Conservation (phyloP, 2,888 invertebrate genomes). For the Cerastis leucographa region DNA sequence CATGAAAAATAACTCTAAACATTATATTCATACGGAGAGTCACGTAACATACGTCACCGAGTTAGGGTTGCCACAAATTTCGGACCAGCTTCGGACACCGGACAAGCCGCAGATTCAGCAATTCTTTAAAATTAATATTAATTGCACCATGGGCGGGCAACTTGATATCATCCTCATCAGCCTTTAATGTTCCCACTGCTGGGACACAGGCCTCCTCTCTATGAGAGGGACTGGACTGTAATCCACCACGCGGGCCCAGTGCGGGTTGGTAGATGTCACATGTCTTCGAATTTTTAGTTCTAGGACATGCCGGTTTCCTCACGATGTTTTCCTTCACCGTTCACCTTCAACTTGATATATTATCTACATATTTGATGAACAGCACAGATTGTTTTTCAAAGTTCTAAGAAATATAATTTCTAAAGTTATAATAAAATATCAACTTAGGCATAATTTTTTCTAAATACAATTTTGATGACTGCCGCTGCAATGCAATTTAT, state of each 20-base stretch:
- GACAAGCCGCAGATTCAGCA: background rate
- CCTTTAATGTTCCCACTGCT: too few species aligned
- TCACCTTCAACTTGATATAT: too few species aligned
- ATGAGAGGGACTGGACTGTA: too few species aligned
- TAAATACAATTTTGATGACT: background rate
- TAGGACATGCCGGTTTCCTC: too few species aligned
- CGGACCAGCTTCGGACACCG: background rate
- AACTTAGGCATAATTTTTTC: background rate
- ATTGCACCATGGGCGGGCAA: background rate
- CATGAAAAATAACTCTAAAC: slow-evolving; percentile 58
- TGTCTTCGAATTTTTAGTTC: too few species aligned
- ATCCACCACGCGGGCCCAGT: too few species aligned
- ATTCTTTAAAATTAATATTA: background rate
- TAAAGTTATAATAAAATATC: background rate
- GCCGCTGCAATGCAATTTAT: background rate
- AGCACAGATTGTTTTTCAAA: background rate
- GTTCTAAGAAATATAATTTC: background rate
- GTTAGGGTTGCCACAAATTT: slow-evolving; percentile 33
- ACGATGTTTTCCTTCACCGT: too few species aligned
- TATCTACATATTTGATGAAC: background rate
- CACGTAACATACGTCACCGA: slow-evolving; percentile 42
- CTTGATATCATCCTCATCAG: background rate
- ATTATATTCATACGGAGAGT: slow-evolving; percentile 44
- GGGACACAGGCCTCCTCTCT: too few species aligned
- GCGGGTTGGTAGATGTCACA: too few species aligned